Percentiles rank a stretch among this genome's conserved stretches.
phyloP scores from a whole-genome alignment of 1,140 invertebrate species.

The Ganaspis sp. region DNA sequence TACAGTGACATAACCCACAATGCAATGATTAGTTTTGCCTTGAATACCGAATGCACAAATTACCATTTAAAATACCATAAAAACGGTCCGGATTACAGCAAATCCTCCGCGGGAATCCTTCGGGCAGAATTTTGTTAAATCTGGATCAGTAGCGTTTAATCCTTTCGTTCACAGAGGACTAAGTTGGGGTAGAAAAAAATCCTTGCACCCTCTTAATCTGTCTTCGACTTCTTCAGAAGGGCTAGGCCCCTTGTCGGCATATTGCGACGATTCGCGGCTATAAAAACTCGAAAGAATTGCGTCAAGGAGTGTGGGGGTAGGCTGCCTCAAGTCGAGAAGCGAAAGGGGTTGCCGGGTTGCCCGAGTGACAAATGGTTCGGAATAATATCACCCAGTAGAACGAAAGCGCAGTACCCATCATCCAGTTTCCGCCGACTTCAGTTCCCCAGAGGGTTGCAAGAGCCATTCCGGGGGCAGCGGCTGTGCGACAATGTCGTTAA shows the following conservation, averaged over 20 bases:
- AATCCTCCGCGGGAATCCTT: neutral
- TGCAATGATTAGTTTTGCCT: too few species aligned
- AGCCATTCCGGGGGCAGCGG: conserved; percentile 37
- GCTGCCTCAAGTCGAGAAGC: conserved; percentile 57
- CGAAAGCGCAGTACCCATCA: conserved; percentile 65
- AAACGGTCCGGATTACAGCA: neutral
- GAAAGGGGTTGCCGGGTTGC: conserved; percentile 72
- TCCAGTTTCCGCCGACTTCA: conserved; percentile 59
- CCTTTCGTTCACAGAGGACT: conserved; percentile 53
- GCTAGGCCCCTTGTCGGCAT: conserved; percentile 75
- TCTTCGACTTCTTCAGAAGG: conserved; percentile 58
- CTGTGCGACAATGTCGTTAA: conserved; percentile 67
- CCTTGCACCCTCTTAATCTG: conserved; percentile 72
- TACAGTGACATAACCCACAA: too few species aligned
- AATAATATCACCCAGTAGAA: conserved; percentile 75
- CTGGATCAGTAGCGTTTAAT: conserved; percentile 55
- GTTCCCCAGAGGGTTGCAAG: conserved; percentile 34
- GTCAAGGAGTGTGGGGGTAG: conserved; percentile 34
- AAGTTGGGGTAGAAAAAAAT: conserved; percentile 57
- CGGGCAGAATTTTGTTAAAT: neutral
- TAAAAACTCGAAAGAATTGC: conserved; percentile 66
- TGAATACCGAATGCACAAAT: too few species aligned
- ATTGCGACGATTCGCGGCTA: conserved; percentile 76
- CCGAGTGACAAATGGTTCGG: conserved; percentile 76
- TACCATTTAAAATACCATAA: neutral